phyloP scores from a whole-genome alignment of 2,113 vertebrate genomes.

The Tricholaema leucomelas region DNA sequence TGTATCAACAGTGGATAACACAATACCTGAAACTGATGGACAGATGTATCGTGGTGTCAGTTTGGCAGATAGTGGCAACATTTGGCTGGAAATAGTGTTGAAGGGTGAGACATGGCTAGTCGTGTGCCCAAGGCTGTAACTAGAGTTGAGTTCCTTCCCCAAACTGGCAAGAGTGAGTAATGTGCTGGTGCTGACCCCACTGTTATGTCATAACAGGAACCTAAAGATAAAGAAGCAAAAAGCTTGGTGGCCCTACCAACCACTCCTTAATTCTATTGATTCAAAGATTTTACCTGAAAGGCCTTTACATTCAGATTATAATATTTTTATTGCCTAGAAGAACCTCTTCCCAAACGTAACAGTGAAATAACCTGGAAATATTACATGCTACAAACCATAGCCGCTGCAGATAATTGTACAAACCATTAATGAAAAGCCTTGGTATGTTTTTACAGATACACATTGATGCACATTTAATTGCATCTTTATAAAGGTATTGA shows the following conservation, averaged over 20 bases:
- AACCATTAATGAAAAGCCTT: not conserved
- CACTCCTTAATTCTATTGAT: not conserved
- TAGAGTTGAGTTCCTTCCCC: not conserved
- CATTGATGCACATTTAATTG: not conserved
- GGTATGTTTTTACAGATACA: not conserved
- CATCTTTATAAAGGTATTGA: not conserved
- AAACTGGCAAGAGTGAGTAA: not conserved
- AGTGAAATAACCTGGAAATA: not conserved
- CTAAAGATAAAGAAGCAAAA: not conserved
- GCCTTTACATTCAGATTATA: not conserved
- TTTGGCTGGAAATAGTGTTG: not conserved
- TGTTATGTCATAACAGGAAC: not conserved
- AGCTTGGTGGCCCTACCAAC: not conserved
- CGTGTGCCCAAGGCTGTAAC: not conserved
- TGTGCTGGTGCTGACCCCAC: accelerated
- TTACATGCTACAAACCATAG: not conserved
- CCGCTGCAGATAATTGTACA: not conserved
- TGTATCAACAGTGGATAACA: not conserved
- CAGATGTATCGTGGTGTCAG: not conserved
- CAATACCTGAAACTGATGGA: not conserved
- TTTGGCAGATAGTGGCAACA: not conserved
- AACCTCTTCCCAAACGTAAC: not conserved
- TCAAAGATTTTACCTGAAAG: not conserved
- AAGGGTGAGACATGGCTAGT: not conserved
- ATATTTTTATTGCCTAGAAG: not conserved